Base-by-base conservation (phyloP, 1,140 invertebrate genomes). In the Drosophila punjabiensis region DNA sequence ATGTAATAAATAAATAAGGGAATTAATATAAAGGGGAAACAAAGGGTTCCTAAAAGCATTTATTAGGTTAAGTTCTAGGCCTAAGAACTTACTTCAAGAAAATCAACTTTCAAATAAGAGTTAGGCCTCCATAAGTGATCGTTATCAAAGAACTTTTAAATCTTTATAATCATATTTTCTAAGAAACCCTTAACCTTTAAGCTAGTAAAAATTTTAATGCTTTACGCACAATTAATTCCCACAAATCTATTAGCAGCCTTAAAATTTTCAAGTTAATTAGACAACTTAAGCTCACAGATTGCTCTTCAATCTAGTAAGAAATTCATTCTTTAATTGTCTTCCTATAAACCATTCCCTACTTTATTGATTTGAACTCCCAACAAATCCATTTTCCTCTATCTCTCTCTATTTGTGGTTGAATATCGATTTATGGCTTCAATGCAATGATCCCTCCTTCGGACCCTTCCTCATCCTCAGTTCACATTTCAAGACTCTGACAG, bases 401-500 rank as follows among this genome's bases (percentile, higher is more conserved):
- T 18, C 6, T 48, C 10, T 66, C 32, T 24, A 24, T 24, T 24
- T 71, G 32, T 16, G 39, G 32, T 39, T 71, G 10, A 14, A 52
- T 20, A 52, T 61, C 18, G 14, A 37, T 74, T 56, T 43, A 68
- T 67, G 48, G 48, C 64, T 68, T 52, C 35, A 30, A 16, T 55
- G 39, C 30, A 37, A 20, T 28, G 37, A 65, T 43, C 53, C 45
- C 37, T 33, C 7, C 30, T 33, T 10, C 10, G 10, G 6, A 1
- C 28, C 30, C 30, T 30, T 64, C 7, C 33, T 18, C 14, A 16
- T 47, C 24, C 30, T 32, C 20, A 24, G 13, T 56, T 59, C 24
- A 11, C 56, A 41, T 48, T 50, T 55, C 59, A 41, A 43, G 10
- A 52, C 39, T 28, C 30, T 20, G 64, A 83, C 77, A 71, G 59